A percentile compares a stretch with the other conserved stretches of the same genome.
phyloP scores from a whole-genome alignment of 1,140 invertebrate species.

The Drosophila nikananu region DNA sequence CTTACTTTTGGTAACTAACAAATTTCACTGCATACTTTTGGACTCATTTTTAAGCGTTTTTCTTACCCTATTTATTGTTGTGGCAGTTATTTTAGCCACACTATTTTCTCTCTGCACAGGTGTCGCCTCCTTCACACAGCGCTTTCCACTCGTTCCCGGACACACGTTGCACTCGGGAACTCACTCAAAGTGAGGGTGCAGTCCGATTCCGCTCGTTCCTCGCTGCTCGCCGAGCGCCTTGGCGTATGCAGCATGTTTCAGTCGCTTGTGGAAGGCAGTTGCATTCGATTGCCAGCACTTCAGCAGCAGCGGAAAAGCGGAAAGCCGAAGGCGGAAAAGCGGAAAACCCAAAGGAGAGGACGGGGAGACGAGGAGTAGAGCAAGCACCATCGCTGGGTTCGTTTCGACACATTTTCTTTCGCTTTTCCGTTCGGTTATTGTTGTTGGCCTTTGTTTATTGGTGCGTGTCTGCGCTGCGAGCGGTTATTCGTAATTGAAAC shows the following conservation, averaged over 20 bases:
- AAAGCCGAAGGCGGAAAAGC: conserved; percentile 6
- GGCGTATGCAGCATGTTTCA: conserved; percentile 56
- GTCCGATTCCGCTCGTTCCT: conserved; percentile 40
- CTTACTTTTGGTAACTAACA: neutral
- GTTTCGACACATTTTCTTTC: conserved; percentile 38
- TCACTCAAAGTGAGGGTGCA: conserved; percentile 17
- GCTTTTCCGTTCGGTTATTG: conserved; percentile 63
- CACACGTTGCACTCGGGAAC: conserved; percentile 47
- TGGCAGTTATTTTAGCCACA: neutral
- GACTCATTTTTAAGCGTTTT: neutral
- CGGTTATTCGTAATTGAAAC: conserved; percentile 69
- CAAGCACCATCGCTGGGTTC: conserved; percentile 39
- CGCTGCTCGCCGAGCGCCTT: conserved; percentile 16
- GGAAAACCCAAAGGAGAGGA: conserved; percentile 13
- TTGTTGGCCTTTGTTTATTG: conserved; percentile 73
- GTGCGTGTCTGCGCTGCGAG: conserved; percentile 74
- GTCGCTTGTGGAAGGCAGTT: conserved; percentile 66
- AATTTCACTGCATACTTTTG: neutral
- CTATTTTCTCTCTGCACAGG: conserved; percentile 28
- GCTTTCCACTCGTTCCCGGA: conserved; percentile 29
- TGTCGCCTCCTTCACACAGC: conserved; percentile 14
- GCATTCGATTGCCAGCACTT: conserved; percentile 63
- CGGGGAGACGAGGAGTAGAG: conserved; percentile 11
- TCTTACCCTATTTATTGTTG: neutral
- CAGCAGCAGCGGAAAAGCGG: conserved; percentile 20